These are phyloP conservation scores for Sinodicranocentrus sp. DNA, from an alignment of 2,888 invertebrate species.

Conservation along the genomic window DNA sequence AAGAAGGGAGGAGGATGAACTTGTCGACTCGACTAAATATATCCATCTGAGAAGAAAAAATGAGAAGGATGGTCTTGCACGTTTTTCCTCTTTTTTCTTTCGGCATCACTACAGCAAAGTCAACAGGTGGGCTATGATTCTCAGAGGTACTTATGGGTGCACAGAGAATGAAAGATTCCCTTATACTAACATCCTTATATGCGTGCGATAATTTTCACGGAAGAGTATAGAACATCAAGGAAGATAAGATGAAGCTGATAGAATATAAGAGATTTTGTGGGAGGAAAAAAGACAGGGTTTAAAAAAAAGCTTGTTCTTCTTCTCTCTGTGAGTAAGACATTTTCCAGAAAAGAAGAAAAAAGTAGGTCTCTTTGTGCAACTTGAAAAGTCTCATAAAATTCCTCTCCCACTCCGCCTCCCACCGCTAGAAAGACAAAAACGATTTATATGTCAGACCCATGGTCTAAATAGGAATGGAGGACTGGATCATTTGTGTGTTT, in stretches of 20 bases:
- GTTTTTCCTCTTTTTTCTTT: slow-evolving; percentile 16
- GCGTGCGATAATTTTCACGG: slow-evolving; percentile 62
- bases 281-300: slow-evolving; percentile 16
- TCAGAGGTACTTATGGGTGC: slow-evolving; percentile 62
- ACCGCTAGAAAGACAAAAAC: neutral
- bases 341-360: slow-evolving; percentile 58
- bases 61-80: neutral
- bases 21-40: slow-evolving; percentile 67
- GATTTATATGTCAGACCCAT: neutral
- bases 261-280: slow-evolving; percentile 36
- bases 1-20: slow-evolving; percentile 61
- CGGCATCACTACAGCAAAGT: slow-evolving; percentile 42
- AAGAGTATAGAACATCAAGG: no score
- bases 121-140: slow-evolving; percentile 69
- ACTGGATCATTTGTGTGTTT: slow-evolving; percentile 42
- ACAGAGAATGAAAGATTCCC: neutral
- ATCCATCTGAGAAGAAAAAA: slow-evolving; percentile 44
- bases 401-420: slow-evolving; percentile 44
- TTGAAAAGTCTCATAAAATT: slow-evolving; percentile 55
- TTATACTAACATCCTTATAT: neutral
- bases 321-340: slow-evolving; percentile 63
- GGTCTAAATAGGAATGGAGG: neutral
- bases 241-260: slow-evolving; percentile 38
- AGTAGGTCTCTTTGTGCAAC: slow-evolving; percentile 53
- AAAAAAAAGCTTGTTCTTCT: slow-evolving; percentile 28